Conservation (phyloP, 2,888 invertebrate genomes). For the Lasius platythorax region DNA sequence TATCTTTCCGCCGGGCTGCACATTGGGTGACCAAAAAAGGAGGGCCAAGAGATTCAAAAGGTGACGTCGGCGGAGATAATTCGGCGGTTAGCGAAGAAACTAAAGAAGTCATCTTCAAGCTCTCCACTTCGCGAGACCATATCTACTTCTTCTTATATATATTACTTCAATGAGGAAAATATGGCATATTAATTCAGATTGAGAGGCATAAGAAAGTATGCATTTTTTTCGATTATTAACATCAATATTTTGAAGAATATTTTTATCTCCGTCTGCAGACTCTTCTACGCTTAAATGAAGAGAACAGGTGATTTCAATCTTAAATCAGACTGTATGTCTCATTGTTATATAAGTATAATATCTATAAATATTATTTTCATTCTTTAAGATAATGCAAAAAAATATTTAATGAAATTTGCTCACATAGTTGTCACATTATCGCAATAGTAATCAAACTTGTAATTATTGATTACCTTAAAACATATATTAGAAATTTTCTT, state of each 20-base stretch:
- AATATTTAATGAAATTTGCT: conserved; percentile 1
- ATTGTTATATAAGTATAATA: neutral
- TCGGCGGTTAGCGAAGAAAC: conserved; percentile 72
- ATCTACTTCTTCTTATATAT: neutral
- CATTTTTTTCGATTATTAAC: neutral
- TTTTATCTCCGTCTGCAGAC: neutral
- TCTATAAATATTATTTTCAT: neutral
- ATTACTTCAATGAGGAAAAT: neutral
- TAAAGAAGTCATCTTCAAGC: conserved; percentile 63
- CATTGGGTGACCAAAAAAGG: conserved; percentile 78
- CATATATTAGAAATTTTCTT: neutral
- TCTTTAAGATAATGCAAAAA: neutral
- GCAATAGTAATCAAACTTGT: neutral
- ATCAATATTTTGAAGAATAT: neutral
- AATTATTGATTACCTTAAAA: neutral
- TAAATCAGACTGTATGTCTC: neutral
- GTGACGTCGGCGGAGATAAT: conserved; percentile 61
- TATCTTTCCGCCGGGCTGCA: conserved; percentile 82
- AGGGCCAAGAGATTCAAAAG: conserved; percentile 57
- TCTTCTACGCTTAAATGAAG: neutral
- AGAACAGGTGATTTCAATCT: neutral
- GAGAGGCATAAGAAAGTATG: neutral
- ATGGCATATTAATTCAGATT: neutral
- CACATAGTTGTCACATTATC: neutral
- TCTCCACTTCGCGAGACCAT: conserved; percentile 48